phyloP scores from a whole-genome alignment of 1,140 invertebrate species.

The Drosophila bocki region DNA sequence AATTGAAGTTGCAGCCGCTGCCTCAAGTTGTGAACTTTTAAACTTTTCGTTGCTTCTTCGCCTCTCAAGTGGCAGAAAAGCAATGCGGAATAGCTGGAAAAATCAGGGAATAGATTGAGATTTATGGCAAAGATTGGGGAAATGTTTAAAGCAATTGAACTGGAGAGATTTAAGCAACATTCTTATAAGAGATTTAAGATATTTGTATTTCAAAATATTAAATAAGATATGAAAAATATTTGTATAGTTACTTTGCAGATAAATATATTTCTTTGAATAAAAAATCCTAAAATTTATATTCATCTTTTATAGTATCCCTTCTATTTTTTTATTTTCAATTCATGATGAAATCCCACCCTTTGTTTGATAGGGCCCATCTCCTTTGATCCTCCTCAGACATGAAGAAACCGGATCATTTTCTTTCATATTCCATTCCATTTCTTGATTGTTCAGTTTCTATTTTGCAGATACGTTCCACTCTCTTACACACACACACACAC shows the following conservation, averaged over 20 bases:
- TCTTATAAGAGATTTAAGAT: not conserved
- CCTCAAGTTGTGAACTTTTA: slow-evolving; percentile 73
- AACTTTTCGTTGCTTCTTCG: slow-evolving; percentile 43
- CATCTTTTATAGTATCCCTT: not conserved
- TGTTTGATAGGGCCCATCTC: slow-evolving; percentile 31
- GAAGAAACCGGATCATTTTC: slow-evolving; percentile 47
- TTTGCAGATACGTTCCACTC: slow-evolving; percentile 49
- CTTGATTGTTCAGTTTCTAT: slow-evolving; percentile 38
- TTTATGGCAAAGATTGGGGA: slow-evolving; percentile 16
- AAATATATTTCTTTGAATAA: not conserved
- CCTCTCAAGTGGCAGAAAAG: slow-evolving; percentile 20
- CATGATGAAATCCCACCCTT: slow-evolving; percentile 62
- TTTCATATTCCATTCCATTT: slow-evolving; percentile 36
- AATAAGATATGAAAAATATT: not conserved
- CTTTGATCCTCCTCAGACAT: slow-evolving; percentile 49
- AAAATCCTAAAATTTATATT: not conserved
- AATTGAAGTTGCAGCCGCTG: slow-evolving; percentile 62
- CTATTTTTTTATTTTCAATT: slow-evolving; percentile 38
- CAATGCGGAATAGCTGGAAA: slow-evolving; percentile 23
- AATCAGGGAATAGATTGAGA: slow-evolving; percentile 18
- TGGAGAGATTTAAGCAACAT: not conserved
- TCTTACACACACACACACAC: slow-evolving; percentile 2
- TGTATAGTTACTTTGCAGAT: not conserved
- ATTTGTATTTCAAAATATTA: not conserved
- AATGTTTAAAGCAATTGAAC: not conserved